These are phyloP conservation scores for Hystrix cristata DNA, from an alignment of 2,113 vertebrate species.

Conservation along the genomic window DNA sequence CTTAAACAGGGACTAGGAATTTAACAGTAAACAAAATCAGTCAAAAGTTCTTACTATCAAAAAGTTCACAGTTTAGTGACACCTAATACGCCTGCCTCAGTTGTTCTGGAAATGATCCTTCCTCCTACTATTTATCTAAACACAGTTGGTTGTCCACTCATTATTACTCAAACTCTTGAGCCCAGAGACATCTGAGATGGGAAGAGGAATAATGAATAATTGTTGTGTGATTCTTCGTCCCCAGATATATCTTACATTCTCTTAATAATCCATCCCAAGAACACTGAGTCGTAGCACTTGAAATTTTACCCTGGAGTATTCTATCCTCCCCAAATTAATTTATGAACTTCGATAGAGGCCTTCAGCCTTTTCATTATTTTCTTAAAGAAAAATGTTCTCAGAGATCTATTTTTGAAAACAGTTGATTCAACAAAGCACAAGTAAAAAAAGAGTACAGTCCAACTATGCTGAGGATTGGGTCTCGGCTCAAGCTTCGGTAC, in stretches of 20 bases:
- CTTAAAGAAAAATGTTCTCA: background rate
- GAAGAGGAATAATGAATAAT: background rate
- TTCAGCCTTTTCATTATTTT: background rate
- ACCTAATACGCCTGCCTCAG: background rate
- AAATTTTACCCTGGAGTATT: background rate
- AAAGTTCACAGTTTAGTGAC: background rate
- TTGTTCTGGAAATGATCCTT: background rate
- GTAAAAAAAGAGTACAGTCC: background rate
- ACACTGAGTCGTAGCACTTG: background rate
- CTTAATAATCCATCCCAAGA: background rate
- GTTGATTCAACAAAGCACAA: background rate
- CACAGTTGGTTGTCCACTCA: background rate
- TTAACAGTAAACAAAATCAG: background rate
- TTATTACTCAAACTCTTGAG: no score
- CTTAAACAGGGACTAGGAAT: background rate
- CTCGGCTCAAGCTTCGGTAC: background rate
- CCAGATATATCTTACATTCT: background rate
- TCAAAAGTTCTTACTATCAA: background rate
- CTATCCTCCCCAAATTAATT: background rate
- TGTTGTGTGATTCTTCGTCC: background rate
- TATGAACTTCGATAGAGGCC: background rate
- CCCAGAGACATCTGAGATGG: background rate
- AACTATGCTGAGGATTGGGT: background rate
- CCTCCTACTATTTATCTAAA: background rate
- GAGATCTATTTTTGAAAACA: background rate